Conservation (phyloP, 92 coral and sea anemone species). For the Palythoa heliodiscus region DNA sequence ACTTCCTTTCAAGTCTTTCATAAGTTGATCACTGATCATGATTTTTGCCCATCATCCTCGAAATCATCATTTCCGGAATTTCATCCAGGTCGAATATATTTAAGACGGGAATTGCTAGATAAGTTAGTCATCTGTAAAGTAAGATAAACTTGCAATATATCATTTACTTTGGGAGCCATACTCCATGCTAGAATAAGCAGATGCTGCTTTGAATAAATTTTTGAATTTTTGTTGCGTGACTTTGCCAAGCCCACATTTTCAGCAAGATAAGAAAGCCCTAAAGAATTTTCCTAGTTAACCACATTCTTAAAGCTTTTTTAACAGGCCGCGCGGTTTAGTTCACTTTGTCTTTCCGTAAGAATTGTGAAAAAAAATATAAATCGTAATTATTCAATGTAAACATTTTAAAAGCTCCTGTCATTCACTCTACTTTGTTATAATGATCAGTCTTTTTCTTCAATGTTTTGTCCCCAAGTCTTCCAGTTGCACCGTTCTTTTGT, state of each 20-base stretch:
- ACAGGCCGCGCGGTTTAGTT: not conserved
- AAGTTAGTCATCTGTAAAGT: not conserved
- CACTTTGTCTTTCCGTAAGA: not conserved
- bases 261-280: not conserved
- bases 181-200: not conserved
- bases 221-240: conserved; percentile 15
- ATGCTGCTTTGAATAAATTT: not conserved
- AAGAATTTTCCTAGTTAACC: not conserved
- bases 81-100: not conserved
- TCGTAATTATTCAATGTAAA: conserved; percentile 5
- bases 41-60: not conserved
- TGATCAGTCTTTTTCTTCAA: conserved; percentile 1
- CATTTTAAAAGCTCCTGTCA: not conserved
- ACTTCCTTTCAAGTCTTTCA: not conserved
- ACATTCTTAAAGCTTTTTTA: not conserved
- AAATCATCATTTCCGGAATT: not conserved
- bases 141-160: not conserved
- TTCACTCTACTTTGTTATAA: not conserved
- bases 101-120: not conserved
- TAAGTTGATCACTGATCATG: not conserved
- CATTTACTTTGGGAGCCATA: not conserved
- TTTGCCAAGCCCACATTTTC: conserved; percentile 13
- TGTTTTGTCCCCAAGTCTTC: not conserved
- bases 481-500: not conserved
- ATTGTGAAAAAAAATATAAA: not conserved